Percentiles rank a stretch among this genome's conserved stretches.
These are phyloP conservation scores for Schizothorax lantsangensis DNA, from an alignment of 2,797 vertebrate species.

Conservation along the genomic window DNA sequence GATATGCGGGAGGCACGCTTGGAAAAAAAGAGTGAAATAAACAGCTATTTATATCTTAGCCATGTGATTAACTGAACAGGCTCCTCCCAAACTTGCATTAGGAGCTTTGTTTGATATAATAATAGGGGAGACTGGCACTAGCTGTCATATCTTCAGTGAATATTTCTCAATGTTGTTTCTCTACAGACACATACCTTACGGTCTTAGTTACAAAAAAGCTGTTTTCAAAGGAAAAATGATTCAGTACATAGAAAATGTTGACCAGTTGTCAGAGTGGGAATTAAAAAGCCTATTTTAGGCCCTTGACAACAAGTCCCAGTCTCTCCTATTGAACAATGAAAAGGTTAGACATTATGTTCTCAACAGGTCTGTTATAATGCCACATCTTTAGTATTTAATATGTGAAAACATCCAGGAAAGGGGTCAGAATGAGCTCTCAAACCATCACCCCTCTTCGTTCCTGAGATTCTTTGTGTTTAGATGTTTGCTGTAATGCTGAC, in stretches of 20 bases:
- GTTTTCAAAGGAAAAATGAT: neutral
- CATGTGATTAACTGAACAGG: conserved; percentile 2
- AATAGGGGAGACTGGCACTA: conserved; percentile 1
- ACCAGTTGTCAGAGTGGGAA: neutral
- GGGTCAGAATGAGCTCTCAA: conserved; percentile 17
- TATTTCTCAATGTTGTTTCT: neutral
- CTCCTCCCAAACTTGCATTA: conserved; percentile 9
- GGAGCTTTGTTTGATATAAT: neutral
- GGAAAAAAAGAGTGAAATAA: conserved; percentile 18
- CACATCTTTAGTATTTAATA: neutral
- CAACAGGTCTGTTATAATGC: neutral
- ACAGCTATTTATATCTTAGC: conserved; percentile 37
- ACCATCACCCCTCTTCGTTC: conserved; percentile 8
- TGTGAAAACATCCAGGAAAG: conserved; percentile 25
- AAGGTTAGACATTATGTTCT: neutral
- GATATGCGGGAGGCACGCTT: neutral
- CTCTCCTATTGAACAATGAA: neutral
- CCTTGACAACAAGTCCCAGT: neutral
- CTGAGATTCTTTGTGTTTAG: conserved; percentile 37
- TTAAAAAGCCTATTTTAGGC: conserved; percentile 12
- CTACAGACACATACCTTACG: neutral
- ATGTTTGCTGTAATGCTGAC: neutral
- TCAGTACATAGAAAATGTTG: neutral
- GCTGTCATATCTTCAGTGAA: neutral
- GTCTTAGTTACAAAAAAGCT: neutral